These are phyloP conservation scores for Nematostella vectensis DNA, from an alignment of 92 coral and sea anemone genomes.

Conservation along the genomic window DNA sequence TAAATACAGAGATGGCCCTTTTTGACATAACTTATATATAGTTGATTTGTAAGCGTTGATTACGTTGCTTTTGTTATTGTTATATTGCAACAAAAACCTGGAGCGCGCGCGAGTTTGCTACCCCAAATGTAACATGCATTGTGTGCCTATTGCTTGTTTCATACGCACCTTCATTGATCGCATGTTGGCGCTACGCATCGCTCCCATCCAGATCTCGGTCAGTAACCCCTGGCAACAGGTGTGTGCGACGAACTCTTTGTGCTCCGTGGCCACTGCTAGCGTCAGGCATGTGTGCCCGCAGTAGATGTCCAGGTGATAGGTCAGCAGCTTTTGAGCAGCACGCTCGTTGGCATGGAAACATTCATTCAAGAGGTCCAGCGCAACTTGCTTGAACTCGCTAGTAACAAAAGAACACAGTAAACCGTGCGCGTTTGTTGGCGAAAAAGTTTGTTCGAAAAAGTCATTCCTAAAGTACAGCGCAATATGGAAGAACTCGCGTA, in stretches of 20 bases:
- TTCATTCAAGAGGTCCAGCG: slow-evolving; percentile 61
- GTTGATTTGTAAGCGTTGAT: too few relatives aligned
- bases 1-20: too few relatives aligned
- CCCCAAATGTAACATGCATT: too few relatives aligned
- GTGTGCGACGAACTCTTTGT: slow-evolving; percentile 78
- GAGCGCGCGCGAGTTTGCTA: too few relatives aligned
- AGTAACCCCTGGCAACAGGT: slow-evolving; percentile 71
- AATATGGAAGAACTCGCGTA: too few relatives aligned
- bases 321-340: slow-evolving; percentile 58
- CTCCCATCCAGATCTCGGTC: slow-evolving; percentile 85
- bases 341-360: slow-evolving; percentile 65
- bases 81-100: too few relatives aligned
- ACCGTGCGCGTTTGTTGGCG: too few relatives aligned
- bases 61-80: too few relatives aligned
- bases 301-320: slow-evolving; percentile 64
- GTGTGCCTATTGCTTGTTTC: too few relatives aligned
- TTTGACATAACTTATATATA: too few relatives aligned
- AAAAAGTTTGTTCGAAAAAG: too few relatives aligned
- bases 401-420: neutral
- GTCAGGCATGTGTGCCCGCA: slow-evolving; percentile 71
- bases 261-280: slow-evolving; percentile 58
- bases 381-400: slow-evolving; percentile 70
- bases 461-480: too few relatives aligned
- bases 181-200: slow-evolving; percentile 49
- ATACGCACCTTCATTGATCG: slow-evolving; percentile 50